Conservation (phyloP, 2,797 vertebrate genomes). For the Champsocephalus gunnari region DNA sequence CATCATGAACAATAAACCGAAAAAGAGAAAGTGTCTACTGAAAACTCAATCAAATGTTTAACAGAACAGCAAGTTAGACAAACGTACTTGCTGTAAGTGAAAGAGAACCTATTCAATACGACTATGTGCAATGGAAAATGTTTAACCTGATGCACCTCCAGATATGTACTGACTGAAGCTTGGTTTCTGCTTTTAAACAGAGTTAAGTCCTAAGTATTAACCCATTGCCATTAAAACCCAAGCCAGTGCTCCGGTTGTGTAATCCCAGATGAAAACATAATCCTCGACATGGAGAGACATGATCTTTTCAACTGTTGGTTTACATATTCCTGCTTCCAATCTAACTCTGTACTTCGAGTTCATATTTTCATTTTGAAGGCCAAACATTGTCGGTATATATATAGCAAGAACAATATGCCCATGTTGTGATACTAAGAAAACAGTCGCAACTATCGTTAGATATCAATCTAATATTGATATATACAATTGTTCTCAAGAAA, state of each 20-base stretch:
- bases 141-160: conserved; percentile 41
- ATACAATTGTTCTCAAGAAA: neutral
- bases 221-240: conserved; percentile 74
- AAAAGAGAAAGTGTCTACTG: neutral
- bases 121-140: conserved; percentile 9
- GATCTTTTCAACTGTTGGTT: conserved; percentile 69
- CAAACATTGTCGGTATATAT: conserved; percentile 1
- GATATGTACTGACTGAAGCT: conserved; percentile 50
- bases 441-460: neutral
- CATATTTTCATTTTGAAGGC: conserved; percentile 33
- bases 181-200: conserved; percentile 77
- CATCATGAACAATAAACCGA: conserved; percentile 24
- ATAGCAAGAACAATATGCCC: neutral
- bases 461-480: neutral
- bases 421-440: neutral
- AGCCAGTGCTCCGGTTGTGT: conserved; percentile 62
- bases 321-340: conserved; percentile 43
- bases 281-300: conserved; percentile 75
- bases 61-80: conserved; percentile 7
- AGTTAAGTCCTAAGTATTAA: conserved; percentile 76
- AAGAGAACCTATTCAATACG: conserved; percentile 13
- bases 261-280: conserved; percentile 87
- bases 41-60: conserved; percentile 8
- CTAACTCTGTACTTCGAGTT: conserved; percentile 44
- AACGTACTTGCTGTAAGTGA: neutral